Evolutionary conservation across 2,888 invertebrate species (phyloP).

Genomic region (Horisme vitalbata): DNA sequence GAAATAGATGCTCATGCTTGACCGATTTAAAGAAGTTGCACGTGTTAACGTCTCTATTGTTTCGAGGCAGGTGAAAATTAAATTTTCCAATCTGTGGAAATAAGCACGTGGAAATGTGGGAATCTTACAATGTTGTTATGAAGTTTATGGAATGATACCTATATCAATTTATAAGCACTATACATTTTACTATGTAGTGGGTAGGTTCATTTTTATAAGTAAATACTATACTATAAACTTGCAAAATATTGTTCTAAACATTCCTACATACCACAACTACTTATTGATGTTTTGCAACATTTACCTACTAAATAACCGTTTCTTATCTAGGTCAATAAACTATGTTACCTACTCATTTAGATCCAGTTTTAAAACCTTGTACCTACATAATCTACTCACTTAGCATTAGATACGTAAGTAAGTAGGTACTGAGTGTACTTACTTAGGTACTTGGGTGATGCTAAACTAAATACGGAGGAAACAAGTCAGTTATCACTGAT

Average conservation of each 20-base stretch:
- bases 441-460: too few species aligned
- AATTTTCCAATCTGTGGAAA: slow-evolving; percentile 56
- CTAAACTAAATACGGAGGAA: too few species aligned
- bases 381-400: slow-evolving; percentile 12
- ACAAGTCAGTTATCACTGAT: too few species aligned
- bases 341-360: slow-evolving; percentile 49
- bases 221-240: too few species aligned
- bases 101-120: slow-evolving; percentile 49
- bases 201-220: too few species aligned
- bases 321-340: slow-evolving; percentile 53
- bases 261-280: background rate
- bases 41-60: slow-evolving; percentile 40
- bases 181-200: too few species aligned
- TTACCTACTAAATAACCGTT: background rate
- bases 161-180: too few species aligned
- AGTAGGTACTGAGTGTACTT: slow-evolving; percentile 10
- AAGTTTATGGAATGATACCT: too few species aligned
- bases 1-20: background rate
- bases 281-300: background rate
- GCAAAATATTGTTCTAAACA: too few species aligned
- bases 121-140: too few species aligned
- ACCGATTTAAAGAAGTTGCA: too few species aligned
- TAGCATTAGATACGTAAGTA: slow-evolving; percentile 50
- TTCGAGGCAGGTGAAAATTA: slow-evolving; percentile 47
- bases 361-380: slow-evolving; percentile 53